These are phyloP conservation scores for Synanthedon tipuliformis DNA, from an alignment of 2,888 invertebrate genomes.

Conservation along the genomic window DNA sequence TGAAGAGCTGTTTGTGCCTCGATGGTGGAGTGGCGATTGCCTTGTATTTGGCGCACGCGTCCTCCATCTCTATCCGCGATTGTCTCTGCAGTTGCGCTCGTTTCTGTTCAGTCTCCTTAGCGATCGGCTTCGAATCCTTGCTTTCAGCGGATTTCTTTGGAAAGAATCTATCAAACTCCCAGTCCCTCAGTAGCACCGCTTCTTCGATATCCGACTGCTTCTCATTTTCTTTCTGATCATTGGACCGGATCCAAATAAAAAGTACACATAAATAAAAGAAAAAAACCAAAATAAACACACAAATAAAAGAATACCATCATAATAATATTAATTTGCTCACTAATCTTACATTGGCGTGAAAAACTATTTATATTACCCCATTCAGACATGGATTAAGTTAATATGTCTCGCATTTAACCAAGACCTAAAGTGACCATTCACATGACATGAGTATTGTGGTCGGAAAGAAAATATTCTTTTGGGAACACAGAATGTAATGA, in stretches of 20 bases:
- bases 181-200: slow-evolving; percentile 84
- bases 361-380: slow-evolving; percentile 12
- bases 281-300: slow-evolving; percentile 14
- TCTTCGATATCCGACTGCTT: slow-evolving; percentile 76
- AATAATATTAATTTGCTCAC: slow-evolving; percentile 36
- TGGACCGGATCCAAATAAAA: slow-evolving; percentile 49
- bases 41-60: slow-evolving; percentile 56
- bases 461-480: no score
- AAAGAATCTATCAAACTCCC: slow-evolving; percentile 90
- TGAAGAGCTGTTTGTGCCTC: slow-evolving; percentile 45
- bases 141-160: slow-evolving; percentile 58
- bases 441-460: no score
- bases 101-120: slow-evolving; percentile 52
- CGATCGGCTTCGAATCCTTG: slow-evolving; percentile 41
- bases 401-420: no score
- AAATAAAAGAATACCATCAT: slow-evolving; percentile 2
- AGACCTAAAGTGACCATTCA: no score
- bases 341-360: slow-evolving; percentile 67
- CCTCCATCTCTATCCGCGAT: slow-evolving; percentile 59
- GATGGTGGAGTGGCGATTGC: slow-evolving; percentile 54
- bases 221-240: slow-evolving; percentile 53
- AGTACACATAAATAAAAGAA: slow-evolving; percentile 49
- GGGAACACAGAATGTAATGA: no score
- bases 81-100: slow-evolving; percentile 53
- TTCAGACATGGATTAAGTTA: background rate